Base-by-base conservation (phyloP, 2,113 vertebrate species). In the Microcebus tavaratra region DNA sequence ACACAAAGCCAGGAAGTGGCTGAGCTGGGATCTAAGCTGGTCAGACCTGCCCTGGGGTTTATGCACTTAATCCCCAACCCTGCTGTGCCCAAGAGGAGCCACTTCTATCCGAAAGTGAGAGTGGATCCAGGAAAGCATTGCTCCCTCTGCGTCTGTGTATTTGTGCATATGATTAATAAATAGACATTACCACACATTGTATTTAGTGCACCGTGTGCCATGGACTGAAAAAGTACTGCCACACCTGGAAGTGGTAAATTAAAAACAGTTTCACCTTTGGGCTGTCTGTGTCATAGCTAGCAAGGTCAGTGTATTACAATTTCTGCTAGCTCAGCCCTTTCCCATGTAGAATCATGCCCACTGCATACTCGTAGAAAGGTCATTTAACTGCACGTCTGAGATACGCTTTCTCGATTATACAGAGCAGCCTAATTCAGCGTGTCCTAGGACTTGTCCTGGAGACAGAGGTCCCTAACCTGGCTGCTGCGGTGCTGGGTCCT, bases 151-250 rank as follows among this genome's bases (percentile, higher is more conserved):
- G 0, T 36, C 9, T 70, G 11, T 4, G 6, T 11, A 59, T 18
- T 17, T 13, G 3, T 13, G 12, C 25, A 4, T 10, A 1, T 0
- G 18, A 6, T 3, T 15, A 36, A 31, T 14, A 9, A 18, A 20
- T 12, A 6, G 2, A 31, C 1, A 7, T 17, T 1, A 1, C 3
- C 0, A 5, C 29, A 18, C 6, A 1, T 61, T 61, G 17, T 36
- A 8, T n/a, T 31, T 57, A 15, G 34, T 29, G 10, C 6, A 0
- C 2, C 21, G 36, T 3, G 6, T 55, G 13, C 29, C 53, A 2
- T 14, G 82, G 50, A 6, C 63, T 8, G 27, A 45, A 57, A 70
- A 39, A 39, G 31, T 3, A 2, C 48, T 5, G 25, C 8, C 0
- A 4, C 45, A 6, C 23, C 67, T 27, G 8, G 17, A 18, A 10